Base-by-base conservation (phyloP, 2,113 vertebrate genomes). In the Rhea pennata region DNA sequence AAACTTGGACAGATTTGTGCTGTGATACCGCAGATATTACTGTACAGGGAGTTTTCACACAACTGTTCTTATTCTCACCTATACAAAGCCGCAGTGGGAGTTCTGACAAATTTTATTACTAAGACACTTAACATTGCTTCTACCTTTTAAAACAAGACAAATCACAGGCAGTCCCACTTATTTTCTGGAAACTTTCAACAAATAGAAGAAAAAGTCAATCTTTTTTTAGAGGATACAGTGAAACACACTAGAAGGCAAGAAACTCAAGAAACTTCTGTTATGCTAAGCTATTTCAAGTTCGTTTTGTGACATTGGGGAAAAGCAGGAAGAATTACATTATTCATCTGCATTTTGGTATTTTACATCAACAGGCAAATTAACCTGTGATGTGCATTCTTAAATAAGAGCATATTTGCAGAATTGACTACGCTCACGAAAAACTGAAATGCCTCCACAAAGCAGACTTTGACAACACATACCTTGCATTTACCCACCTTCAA, bases 401-500 rank as follows among this genome's bases (percentile, higher is more conserved):
- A 77, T 89, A 94, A 71, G 59, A 66, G 50, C 1, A 1, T 77
- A 44, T 79, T 83, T 83, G 59, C 78, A 93, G 89, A 54, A 87
- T 39, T 24, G 17, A 15, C 40, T n/a, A 29, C 19, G 11, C 64
- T 94, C 81, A 82, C 81, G 86, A 91, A 94, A 93, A 19, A 89
- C 16, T 5, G 84, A 94, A 94, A 74, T 75, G 8, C 85, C 93
- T 95, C 80, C 82, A 95, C 56, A 4, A 72, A 93, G 69, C 84
- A 80, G 86, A 91, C 87, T 95, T 83, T 73, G 64, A 92, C 51
- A 84, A 5, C 15, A 84, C 73, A 82, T 46, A 56, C 91, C 89
- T 92, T 96, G 87, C 92, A 96, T 96, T 95, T 95, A 91, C 56
- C 56, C 31, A 58, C 56, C 56, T 29, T 31, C 22, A 72, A 19